Evolutionary conservation across 2,113 vertebrate genomes (phyloP).

Genomic region (Leptodactylus fuscus): DNA sequence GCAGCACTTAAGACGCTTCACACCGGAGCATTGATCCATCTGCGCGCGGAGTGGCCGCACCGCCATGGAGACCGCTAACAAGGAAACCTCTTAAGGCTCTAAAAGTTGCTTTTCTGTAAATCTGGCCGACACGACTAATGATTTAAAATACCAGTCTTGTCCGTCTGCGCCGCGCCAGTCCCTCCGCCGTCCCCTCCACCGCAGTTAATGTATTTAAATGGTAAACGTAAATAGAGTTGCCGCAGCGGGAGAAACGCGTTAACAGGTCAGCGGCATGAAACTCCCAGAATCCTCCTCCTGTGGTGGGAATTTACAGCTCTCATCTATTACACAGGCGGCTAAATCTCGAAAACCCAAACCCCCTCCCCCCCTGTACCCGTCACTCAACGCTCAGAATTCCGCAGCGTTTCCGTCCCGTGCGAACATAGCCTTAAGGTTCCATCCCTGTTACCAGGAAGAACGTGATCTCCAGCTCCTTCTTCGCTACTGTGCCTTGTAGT

Average conservation of each 20-base stretch:
- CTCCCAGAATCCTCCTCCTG: conserved; percentile 32
- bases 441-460: too few species aligned
- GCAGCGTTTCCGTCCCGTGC: too few species aligned
- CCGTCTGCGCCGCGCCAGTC: background rate
- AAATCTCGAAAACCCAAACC: too few species aligned
- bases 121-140: conserved; percentile 23
- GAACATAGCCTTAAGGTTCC: too few species aligned
- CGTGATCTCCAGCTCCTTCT: too few species aligned
- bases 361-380: too few species aligned
- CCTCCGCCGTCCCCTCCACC: too few species aligned
- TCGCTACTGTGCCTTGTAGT: too few species aligned
- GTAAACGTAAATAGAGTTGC: background rate
- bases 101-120: conserved; percentile 46
- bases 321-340: too few species aligned
- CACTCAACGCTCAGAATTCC: too few species aligned
- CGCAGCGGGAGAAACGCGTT: background rate
- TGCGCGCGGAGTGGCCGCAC: conserved; percentile 78
- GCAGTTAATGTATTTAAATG: background rate
- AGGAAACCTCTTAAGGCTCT: conserved; percentile 63
- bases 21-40: conserved; percentile 86
- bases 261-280: background rate
- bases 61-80: conserved; percentile 65
- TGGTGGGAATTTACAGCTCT: too few species aligned
- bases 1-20: conserved; percentile 90
- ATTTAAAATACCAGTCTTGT: conserved; percentile 17